Evolutionary conservation across 1,140 invertebrate species (phyloP).

Genomic region (Heliconius congener): DNA sequence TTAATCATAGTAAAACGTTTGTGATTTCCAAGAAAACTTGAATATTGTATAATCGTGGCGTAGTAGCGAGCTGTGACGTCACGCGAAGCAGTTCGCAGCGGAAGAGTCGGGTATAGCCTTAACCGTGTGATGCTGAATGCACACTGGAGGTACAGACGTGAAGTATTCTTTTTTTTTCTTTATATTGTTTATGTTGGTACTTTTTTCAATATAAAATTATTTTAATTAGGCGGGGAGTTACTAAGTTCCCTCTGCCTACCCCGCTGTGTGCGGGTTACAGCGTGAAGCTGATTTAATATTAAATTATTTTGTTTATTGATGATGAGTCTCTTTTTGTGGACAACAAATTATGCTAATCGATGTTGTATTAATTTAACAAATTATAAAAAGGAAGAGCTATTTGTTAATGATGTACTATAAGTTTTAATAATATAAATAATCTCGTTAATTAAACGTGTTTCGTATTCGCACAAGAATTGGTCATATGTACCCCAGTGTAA

Average conservation of each 20-base stretch:
- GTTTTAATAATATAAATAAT: no score
- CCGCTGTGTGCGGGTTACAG: no score
- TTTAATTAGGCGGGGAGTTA: no score
- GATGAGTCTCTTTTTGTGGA: not conserved
- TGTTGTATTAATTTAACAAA: not conserved
- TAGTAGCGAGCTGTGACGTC: conserved; percentile 33
- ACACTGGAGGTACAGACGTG: not conserved
- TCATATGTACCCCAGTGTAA: not conserved
- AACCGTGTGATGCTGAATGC: not conserved
- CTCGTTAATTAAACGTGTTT: not conserved
- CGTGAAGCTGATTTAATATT: no score
- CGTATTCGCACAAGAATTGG: not conserved
- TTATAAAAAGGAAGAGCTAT: not conserved
- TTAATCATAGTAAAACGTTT: conserved; percentile 1
- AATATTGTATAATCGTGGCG: conserved; percentile 14
- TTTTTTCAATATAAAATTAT: not conserved
- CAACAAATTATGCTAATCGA: not conserved
- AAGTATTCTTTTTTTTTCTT: not conserved
- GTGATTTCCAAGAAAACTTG: conserved; percentile 11
- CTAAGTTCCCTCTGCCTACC: no score
- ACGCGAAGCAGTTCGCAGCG: conserved; percentile 53
- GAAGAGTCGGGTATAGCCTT: conserved; percentile 34
- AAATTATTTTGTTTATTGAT: not conserved
- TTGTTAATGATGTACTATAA: no score
- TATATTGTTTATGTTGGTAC: not conserved